Evolutionary conservation across 1,140 invertebrate genomes (phyloP), one percentile per base, ranked within the genome.

Genomic region (Leptinotarsa texana): DNA sequence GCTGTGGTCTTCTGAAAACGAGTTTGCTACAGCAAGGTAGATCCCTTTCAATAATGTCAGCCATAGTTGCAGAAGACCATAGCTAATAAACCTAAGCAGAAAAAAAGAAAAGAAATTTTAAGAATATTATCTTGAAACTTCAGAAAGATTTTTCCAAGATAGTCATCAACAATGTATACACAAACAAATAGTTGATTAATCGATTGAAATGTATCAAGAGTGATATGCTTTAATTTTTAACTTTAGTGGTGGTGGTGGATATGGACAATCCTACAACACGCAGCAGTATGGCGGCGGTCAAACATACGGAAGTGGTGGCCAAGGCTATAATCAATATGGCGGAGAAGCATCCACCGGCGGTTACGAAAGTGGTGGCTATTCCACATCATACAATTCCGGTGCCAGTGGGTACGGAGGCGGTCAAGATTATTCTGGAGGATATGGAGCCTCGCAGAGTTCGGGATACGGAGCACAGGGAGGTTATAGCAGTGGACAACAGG

Each of bases 271-370:
- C 13, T 68, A 27, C n/a, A 47, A 62, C 15, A 27, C 70, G 6
- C 27, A 27, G 62, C 70, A 61, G 18, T 63, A 72, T 27, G 51
- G 62, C 57, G 65, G 73, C 15, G 63, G 49, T 15, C 73, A 67
- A 68, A 62, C 73, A 17, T 75, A 78, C 17, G 66, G 69, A 21
- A 68, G 73, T 74, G 74, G 73, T 2, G 63, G 65, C 21, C 63
- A 71, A 13, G 74, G 74, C 13, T 72, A 76, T 49, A 72, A 65
- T 33, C 63, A 67, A 51, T 76, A 76, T 51, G 78, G 78, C n/a
- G 72, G 57, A 33, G 72, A 48, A 24, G 62, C 68, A 21, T 62
- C 67, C 18, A 33, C 33, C 17, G 66, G 75, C 13, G 73, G 75
- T 48, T 73, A 73, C 63, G 71, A 65, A 66, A 65, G 71, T 0